phyloP scores from a whole-genome alignment of 2,113 vertebrate species.

The Hymenochirus boettgeri region DNA sequence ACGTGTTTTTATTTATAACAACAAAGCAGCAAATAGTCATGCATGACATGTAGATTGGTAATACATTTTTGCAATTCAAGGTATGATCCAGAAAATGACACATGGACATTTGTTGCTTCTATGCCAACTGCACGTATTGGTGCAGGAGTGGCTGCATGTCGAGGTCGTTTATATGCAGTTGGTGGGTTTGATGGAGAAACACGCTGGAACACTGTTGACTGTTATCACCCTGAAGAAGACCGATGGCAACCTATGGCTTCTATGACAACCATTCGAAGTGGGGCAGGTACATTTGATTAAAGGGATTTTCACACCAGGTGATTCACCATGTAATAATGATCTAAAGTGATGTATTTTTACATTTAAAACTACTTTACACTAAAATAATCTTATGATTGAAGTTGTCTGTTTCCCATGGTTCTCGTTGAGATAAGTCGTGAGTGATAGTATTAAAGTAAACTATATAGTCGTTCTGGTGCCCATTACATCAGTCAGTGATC shows the following conservation, averaged over 20 bases:
- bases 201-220: conserved; percentile 66
- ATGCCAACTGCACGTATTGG: conserved; percentile 70
- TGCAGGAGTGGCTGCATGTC: conserved; percentile 61
- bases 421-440: too few species aligned
- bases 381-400: too few species aligned
- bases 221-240: conserved; percentile 68
- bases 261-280: conserved; percentile 65
- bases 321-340: too few species aligned
- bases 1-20: too few species aligned
- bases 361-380: too few species aligned
- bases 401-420: too few species aligned
- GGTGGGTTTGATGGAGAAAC: conserved; percentile 70
- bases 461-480: too few species aligned
- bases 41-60: too few species aligned
- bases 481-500: too few species aligned
- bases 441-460: too few species aligned
- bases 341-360: too few species aligned
- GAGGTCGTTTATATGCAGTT: conserved; percentile 65
- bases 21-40: neutral
- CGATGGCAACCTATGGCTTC: conserved; percentile 63
- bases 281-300: conserved; percentile 66
- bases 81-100: conserved; percentile 70
- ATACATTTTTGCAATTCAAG: conserved; percentile 49
- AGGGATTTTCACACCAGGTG: too few species aligned
- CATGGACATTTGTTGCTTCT: conserved; percentile 63